Conservation (phyloP, 2,113 vertebrate species). For the Clarias batrachus region DNA sequence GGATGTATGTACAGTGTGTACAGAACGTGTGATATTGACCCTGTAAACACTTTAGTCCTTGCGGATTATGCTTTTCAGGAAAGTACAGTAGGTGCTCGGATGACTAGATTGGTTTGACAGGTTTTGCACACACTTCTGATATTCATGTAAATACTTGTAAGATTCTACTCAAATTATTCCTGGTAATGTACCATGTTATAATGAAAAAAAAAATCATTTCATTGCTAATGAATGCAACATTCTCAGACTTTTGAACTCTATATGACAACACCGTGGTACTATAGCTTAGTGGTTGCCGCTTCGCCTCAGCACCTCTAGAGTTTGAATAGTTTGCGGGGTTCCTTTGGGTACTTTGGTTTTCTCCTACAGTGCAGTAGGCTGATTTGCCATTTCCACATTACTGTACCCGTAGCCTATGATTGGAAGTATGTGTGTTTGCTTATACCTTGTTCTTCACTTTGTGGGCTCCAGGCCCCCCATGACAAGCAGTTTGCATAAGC, state of each 20-base stretch:
- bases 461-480: no score
- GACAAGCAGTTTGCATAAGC: no score
- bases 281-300: no score
- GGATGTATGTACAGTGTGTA: neutral
- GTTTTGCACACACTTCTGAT: conserved; percentile 1
- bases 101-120: neutral
- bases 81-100: neutral
- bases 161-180: neutral
- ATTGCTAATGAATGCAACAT: neutral
- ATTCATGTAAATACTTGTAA: neutral
- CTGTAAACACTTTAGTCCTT: neutral
- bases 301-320: no score
- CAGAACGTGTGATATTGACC: neutral
- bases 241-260: neutral
- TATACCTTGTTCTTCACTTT: no score
- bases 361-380: no score
- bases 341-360: no score
- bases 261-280: no score
- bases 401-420: no score
- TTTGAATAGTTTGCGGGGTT: no score
- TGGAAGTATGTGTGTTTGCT: no score
- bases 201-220: neutral
- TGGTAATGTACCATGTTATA: neutral
- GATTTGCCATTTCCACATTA: no score
- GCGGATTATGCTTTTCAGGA: neutral